These are phyloP conservation scores for Mesorhabditis sp. DNA, from an alignment of 2,888 invertebrate species.

Conservation along the genomic window DNA sequence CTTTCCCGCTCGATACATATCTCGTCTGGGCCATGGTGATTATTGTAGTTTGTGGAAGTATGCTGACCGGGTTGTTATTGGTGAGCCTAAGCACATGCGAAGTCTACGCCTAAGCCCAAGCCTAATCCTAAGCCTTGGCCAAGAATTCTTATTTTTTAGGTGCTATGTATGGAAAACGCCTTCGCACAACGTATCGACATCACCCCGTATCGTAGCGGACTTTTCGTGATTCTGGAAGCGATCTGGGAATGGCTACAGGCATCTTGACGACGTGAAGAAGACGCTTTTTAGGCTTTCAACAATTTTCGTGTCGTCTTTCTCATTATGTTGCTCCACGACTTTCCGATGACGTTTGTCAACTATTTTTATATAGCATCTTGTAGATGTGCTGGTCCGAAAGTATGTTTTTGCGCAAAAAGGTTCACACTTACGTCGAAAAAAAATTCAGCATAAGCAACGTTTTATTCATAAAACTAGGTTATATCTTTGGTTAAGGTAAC, in stretches of 20 bases:
- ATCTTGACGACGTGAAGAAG: no score
- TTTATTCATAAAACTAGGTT: not conserved
- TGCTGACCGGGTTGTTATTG: conserved; percentile 51
- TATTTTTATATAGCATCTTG: conserved; percentile 55
- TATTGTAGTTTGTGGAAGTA: conserved; percentile 47
- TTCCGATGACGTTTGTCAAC: conserved; percentile 55
- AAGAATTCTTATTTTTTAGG: conserved; percentile 23
- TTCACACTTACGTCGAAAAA: not conserved
- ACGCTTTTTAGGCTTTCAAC: conserved; percentile 47
- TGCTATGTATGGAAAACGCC: conserved; percentile 58
- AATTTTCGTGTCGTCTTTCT: conserved; percentile 57
- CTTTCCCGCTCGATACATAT: conserved; percentile 53
- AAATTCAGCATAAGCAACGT: not conserved
- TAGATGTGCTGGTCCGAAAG: conserved; percentile 50
- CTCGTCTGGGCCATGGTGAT: conserved; percentile 38
- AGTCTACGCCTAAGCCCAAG: not conserved
- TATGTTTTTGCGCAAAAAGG: conserved; percentile 14
- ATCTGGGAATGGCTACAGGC: conserved; percentile 54
- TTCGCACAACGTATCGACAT: conserved; percentile 54
- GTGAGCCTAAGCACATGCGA: conserved; percentile 19
- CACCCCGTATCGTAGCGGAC: conserved; percentile 54
- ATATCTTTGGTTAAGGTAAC: conserved; percentile 24
- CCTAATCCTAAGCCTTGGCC: not conserved
- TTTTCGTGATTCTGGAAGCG: conserved; percentile 51
- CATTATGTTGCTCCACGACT: conserved; percentile 54